Evolutionary conservation across 2,797 vertebrate genomes (phyloP), one percentile per base, ranked within the genome.

Genomic region (Salmo trutta): DNA sequence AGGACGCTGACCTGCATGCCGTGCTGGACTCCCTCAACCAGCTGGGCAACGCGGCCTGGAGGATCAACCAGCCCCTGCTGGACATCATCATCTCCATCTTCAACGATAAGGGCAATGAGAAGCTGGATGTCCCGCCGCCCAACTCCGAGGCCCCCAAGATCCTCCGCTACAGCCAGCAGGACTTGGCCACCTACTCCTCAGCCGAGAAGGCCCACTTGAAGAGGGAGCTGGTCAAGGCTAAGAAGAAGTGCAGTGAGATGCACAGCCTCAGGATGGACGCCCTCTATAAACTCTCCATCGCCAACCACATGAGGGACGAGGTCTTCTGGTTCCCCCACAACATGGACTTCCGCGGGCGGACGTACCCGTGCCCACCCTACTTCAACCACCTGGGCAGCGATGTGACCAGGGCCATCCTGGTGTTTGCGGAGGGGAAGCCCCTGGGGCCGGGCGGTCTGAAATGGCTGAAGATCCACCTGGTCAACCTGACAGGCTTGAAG

Each of bases 251-350:
- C 0, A 86, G 90, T 0, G 97, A 99, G 82, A 98, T 98, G 97
- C 96, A 96, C 91, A 97, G 98, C 88, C 82, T 98, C 66, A 95
- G 98, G 0, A 95, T 95, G 86, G 94, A 96, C 0, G 94, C 96
- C 0, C 95, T 98, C 1, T 98, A 98, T 84, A 98, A 97, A 82
- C 94, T 99, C 8, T 99, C 98, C 36, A 96, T 99, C 0, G 98
- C 98, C 71, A 95, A 96, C 84, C 91, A 97, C 12, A 64, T 99
- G 78, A 89, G 96, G 41, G 92, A 96, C 52, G 84, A 93, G 27
- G 77, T 95, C 81, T 98, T 99, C 89, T 99, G 98, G 98, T 97
- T 99, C 81, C 98, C 98, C 0, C 98, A 99, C 93, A 99, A 96
- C 94, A 98, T 99, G 97, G 98, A 99, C 79, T 99, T 99, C 88